Evolutionary conservation across 2,888 invertebrate genomes (phyloP).

Genomic region (Itoplectis maculator): DNA sequence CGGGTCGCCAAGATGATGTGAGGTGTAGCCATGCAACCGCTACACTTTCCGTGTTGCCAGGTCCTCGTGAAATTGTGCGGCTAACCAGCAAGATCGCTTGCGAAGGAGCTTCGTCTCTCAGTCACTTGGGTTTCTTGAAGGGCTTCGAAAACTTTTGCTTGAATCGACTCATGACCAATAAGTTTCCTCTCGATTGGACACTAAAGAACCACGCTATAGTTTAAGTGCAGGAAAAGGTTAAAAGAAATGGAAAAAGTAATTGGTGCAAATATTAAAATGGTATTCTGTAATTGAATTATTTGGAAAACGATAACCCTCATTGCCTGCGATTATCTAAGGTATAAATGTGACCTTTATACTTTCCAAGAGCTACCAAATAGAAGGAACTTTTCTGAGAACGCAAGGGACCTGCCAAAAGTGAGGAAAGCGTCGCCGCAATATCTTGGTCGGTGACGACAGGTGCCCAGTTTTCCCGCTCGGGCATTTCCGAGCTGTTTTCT

Average conservation of each 20-base stretch:
- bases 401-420: not conserved
- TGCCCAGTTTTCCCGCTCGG: not conserved
- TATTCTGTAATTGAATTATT: not conserved
- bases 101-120: conserved; percentile 38
- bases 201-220: not conserved
- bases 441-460: conserved; percentile 1
- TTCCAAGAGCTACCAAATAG: not conserved
- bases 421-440: not conserved
- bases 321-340: not conserved
- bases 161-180: conserved; percentile 44
- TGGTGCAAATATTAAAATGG: not conserved
- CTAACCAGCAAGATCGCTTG: conserved; percentile 33
- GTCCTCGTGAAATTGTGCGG: conserved; percentile 29
- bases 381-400: not conserved
- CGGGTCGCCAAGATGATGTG: conserved; percentile 35
- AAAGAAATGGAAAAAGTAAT: not conserved
- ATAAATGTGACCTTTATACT: too few species aligned
- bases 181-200: not conserved
- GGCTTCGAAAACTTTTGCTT: conserved; percentile 18
- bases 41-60: conserved; percentile 36
- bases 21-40: conserved; percentile 19
- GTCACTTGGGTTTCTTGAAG: conserved; percentile 11
- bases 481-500: conserved; percentile 14
- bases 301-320: too few species aligned
- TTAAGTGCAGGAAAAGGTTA: not conserved